These are phyloP conservation scores for Papilio demoleus DNA, from an alignment of 2,888 invertebrate genomes.

Conservation along the genomic window DNA sequence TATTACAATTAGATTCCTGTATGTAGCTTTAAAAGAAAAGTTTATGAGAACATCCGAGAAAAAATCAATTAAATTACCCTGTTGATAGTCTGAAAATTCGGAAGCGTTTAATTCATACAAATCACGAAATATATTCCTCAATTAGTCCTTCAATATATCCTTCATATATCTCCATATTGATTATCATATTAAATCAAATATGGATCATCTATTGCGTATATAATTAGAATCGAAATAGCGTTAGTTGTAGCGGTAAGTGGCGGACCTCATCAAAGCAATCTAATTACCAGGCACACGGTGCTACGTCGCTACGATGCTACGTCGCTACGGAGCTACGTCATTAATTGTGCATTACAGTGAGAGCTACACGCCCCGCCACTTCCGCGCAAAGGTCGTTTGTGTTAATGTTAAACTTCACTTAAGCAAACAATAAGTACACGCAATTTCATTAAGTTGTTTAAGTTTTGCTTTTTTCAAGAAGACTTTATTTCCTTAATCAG, in stretches of 20 bases:
- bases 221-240: conserved; percentile 17
- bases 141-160: neutral
- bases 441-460: conserved; percentile 2
- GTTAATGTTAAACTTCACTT: conserved; percentile 23
- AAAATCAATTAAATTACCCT: too few relatives aligned
- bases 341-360: conserved; percentile 49
- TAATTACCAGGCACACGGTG: conserved; percentile 41
- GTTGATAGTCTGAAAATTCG: neutral
- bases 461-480: neutral
- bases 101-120: neutral
- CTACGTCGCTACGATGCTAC: conserved; percentile 10
- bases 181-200: conserved; percentile 7
- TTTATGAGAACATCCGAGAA: too few relatives aligned
- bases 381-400: conserved; percentile 27
- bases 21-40: neutral
- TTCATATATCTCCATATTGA: neutral
- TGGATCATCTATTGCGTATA: conserved; percentile 5
- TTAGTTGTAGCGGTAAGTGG: conserved; percentile 27
- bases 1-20: too few relatives aligned
- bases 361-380: conserved; percentile 46
- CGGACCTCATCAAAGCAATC: conserved; percentile 38
- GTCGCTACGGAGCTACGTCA: conserved; percentile 44
- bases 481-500: too few relatives aligned
- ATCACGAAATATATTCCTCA: neutral
- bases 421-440: conserved; percentile 11